These are phyloP conservation scores for Calameuta idolon DNA, from an alignment of 2,888 invertebrate species.

Conservation along the genomic window DNA sequence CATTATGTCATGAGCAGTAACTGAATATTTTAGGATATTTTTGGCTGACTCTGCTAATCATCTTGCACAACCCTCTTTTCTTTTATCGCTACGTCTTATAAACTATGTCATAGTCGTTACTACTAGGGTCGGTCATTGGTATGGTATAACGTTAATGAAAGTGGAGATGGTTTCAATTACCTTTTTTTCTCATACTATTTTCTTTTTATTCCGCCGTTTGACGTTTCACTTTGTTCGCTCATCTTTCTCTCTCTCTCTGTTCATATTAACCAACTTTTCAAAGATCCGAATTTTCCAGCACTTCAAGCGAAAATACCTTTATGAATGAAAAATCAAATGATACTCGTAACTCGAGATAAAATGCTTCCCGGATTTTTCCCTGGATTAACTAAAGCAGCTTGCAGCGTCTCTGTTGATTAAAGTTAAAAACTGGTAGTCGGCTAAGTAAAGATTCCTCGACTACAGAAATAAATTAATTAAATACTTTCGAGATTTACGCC, in stretches of 20 bases:
- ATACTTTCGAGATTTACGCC: too few species aligned
- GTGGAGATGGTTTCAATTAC: not conserved
- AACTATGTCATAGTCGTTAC: not conserved
- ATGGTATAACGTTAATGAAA: not conserved
- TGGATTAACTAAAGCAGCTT: too few species aligned
- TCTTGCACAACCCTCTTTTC: slow-evolving; percentile 6
- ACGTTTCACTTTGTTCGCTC: slow-evolving; percentile 2
- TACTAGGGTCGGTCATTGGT: not conserved
- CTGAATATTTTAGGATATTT: slow-evolving; percentile 48
- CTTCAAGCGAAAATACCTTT: too few species aligned
- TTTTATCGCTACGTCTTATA: not conserved
- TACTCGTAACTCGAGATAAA: too few species aligned
- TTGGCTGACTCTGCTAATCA: slow-evolving; percentile 10
- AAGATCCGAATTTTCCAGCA: too few species aligned
- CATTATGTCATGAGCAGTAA: slow-evolving; percentile 41
- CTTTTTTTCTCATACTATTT: slow-evolving; percentile 26
- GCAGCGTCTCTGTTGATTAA: too few species aligned
- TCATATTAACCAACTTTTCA: too few species aligned
- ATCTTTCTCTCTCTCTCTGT: slow-evolving; percentile 2
- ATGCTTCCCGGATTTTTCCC: too few species aligned
- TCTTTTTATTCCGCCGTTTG: slow-evolving; percentile 18
- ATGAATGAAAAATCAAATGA: too few species aligned
- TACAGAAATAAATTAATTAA: too few species aligned
- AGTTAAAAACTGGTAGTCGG: too few species aligned
- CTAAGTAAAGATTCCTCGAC: too few species aligned